These are phyloP conservation scores for Coecobrya sp. DNA, from an alignment of 2,888 invertebrate genomes.

Conservation along the genomic window DNA sequence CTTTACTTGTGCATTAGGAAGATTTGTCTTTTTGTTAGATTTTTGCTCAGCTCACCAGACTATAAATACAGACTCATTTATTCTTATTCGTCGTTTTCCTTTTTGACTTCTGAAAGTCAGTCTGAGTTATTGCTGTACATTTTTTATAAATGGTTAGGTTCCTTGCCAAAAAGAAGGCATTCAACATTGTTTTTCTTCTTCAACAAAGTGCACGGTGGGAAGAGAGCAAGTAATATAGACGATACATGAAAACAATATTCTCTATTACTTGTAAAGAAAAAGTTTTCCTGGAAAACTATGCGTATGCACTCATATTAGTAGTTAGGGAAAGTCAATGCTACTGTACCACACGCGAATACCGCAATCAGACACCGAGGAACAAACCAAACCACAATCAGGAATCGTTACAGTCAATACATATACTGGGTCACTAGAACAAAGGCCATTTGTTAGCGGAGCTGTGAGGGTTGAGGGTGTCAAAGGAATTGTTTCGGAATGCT, in stretches of 20 bases:
- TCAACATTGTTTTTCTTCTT: slow-evolving; percentile 52
- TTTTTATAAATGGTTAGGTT: slow-evolving; percentile 32
- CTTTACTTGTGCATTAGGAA: slow-evolving; percentile 51
- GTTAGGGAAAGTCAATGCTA: slow-evolving; percentile 15
- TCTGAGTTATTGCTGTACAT: slow-evolving; percentile 60
- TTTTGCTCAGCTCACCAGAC: slow-evolving; percentile 18
- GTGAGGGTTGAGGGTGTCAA: slow-evolving; percentile 43
- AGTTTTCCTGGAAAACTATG: no score
- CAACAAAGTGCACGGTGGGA: background rate
- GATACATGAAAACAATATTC: background rate
- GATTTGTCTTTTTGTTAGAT: slow-evolving; percentile 64
- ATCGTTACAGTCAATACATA: slow-evolving; percentile 26
- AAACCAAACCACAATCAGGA: slow-evolving; percentile 14
- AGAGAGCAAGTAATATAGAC: background rate
- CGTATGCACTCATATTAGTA: background rate
- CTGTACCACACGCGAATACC: background rate
- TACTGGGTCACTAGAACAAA: slow-evolving; percentile 38
- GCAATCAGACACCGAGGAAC: background rate
- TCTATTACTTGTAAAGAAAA: background rate
- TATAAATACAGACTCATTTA: slow-evolving; percentile 63
- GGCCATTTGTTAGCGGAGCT: slow-evolving; percentile 31
- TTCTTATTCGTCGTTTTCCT: slow-evolving; percentile 48
- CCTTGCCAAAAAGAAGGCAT: slow-evolving; percentile 60
- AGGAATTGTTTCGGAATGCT: background rate
- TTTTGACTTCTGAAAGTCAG: slow-evolving; percentile 21